Evolutionary conservation across 1,140 invertebrate genomes (phyloP), one percentile per base, ranked within the genome.

Genomic region (Atopsyche davidsoni): DNA sequence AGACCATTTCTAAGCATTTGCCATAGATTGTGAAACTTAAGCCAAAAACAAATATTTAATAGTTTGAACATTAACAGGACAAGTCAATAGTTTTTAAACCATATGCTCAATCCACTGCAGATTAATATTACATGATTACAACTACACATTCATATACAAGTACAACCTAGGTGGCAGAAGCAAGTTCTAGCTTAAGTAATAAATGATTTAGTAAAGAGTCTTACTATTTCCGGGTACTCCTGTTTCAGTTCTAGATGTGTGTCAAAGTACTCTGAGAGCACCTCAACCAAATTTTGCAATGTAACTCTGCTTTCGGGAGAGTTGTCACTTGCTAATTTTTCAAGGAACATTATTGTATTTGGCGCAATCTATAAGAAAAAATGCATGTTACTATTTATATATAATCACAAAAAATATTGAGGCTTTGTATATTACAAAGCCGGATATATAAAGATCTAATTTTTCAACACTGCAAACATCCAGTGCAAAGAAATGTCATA

Each of bases 251-350:
- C 23, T 2, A 41, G 45, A 24, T 57, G 49, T 10, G 35, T 17
- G 13, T 52, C 54, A 14, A 57, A 19, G 2, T 52, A 21, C 2
- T 49, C 49, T 4, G 54, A 47, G 6, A 57, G 38, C 2, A 50
- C 34, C 23, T 57, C 54, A 2, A 57, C 50, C 14, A 57, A 36
- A 7, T 51, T 57, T 19, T 57, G 54, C 16, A 57, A 36, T 13
- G 48, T 36, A 1, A 45, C 31, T 17, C 54, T 25, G 34, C 45
- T 52, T 7, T 42, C 38, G 0, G 45, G 45, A 16, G 44, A 47
- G 10, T 38, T 51, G 38, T 57, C 54, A 16, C 54, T 40, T 0
- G 54, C 54, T 23, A 57, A 32, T 17, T 14, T 40, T 38, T 57
- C 54, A 11, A 57, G 35, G 7, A 52, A 46, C n/a, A 16, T 23